Percentiles rank a stretch among this genome's conserved stretches.
These are phyloP conservation scores for Batillaria attramentaria DNA, from an alignment of 1,140 invertebrate genomes.

Conservation along the genomic window DNA sequence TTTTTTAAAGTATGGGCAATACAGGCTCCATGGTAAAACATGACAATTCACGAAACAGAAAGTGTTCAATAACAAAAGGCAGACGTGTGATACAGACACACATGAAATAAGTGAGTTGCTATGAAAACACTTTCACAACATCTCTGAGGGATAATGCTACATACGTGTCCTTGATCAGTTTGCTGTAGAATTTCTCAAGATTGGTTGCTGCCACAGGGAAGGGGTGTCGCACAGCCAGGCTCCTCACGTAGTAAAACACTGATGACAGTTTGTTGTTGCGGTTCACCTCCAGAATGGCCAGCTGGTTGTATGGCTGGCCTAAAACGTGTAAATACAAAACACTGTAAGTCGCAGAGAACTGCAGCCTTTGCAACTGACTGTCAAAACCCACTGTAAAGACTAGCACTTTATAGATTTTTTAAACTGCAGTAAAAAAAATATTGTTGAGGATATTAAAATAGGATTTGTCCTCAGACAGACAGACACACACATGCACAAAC, in stretches of 20 bases:
- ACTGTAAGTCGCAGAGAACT: too few relatives aligned
- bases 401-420: too few relatives aligned
- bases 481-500: too few relatives aligned
- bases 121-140: not conserved
- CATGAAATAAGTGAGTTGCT: not conserved
- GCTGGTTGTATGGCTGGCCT: constrained; percentile 90
- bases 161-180: constrained; percentile 72
- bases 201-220: constrained; percentile 88
- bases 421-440: not conserved
- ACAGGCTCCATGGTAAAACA: not conserved
- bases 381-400: too few relatives aligned
- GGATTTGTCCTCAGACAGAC: too few relatives aligned
- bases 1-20: too few relatives aligned
- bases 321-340: too few relatives aligned
- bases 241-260: constrained; percentile 87
- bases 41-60: not conserved
- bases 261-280: constrained; percentile 86
- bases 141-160: constrained; percentile 14
- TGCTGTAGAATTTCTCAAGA: constrained; percentile 77
- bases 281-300: constrained; percentile 85
- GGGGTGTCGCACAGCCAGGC: constrained; percentile 84
- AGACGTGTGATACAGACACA: not conserved
- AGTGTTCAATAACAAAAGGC: not conserved
- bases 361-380: too few relatives aligned
- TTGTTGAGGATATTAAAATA: too few relatives aligned